Conservation (phyloP, 2,888 invertebrate species). For the Anarsia innoxiella region DNA sequence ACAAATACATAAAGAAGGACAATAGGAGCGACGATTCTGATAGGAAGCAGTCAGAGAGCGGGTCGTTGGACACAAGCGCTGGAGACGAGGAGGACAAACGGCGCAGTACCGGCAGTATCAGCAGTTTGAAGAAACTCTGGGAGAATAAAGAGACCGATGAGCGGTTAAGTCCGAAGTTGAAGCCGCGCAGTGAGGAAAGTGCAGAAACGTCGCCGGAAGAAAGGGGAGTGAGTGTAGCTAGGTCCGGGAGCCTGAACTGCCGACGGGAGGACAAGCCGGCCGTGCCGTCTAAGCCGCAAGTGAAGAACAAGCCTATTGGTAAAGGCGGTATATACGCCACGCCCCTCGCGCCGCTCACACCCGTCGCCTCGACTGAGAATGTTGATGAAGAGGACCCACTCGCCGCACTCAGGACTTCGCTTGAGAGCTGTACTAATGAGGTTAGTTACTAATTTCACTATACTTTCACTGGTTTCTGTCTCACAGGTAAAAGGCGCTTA, state of each 20-base stretch:
- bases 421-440: slow-evolving; percentile 74
- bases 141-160: slow-evolving; percentile 84
- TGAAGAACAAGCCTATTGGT: slow-evolving; percentile 75
- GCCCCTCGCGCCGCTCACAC: slow-evolving; percentile 73
- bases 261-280: slow-evolving; percentile 71
- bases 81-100: slow-evolving; percentile 88
- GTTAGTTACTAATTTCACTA: no score
- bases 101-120: slow-evolving; percentile 93
- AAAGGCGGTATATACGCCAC: slow-evolving; percentile 85
- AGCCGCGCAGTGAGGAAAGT: slow-evolving; percentile 33
- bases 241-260: slow-evolving; percentile 29
- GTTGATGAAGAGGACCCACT: slow-evolving; percentile 56
- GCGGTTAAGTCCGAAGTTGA: slow-evolving; percentile 80
- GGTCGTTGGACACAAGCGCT: slow-evolving; percentile 40
- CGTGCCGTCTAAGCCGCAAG: slow-evolving; percentile 77
- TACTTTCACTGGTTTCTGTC: no score
- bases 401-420: slow-evolving; percentile 73
- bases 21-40: slow-evolving; percentile 53
- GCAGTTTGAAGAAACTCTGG: slow-evolving; percentile 94
- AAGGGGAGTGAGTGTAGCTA: slow-evolving; percentile 22
- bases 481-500: no score
- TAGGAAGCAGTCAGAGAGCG: slow-evolving; percentile 52
- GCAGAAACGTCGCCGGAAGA: slow-evolving; percentile 49
- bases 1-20: slow-evolving; percentile 34
- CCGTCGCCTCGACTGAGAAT: slow-evolving; percentile 65